Base-by-base conservation (phyloP, 1,140 invertebrate genomes). In the Pogonomyrmex californicus region DNA sequence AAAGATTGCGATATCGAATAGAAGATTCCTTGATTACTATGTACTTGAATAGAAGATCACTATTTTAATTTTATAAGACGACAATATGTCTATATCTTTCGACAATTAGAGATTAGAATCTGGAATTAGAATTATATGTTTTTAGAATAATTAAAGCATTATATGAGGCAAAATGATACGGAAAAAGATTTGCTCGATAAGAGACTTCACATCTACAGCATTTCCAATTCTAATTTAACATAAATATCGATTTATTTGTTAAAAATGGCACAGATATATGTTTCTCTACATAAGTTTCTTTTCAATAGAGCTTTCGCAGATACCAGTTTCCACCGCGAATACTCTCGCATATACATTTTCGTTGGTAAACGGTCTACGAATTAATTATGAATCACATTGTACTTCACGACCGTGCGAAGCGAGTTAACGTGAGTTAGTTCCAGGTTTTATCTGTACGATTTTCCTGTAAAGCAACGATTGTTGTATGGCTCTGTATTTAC, bases 331-430 rank as follows among this genome's bases (percentile, higher is more conserved):
- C 36, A 49, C 33, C 54, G 12, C 41, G 41, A 75, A 60, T 62
- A 44, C 36, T 60, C 7, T n/a, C 30, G 30, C 17, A 4, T 14
- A 17, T 44, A 33, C 23, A 44, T 47, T 83, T 82, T 83, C 30
- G 68, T 47, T n/a, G 54, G 54, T 75, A 60, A 83, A 73, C 54
- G n/a, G 30, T n/a, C 54, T 49, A 49, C 44, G 33, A 73, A 83
- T 83, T 83, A 83, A 83, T 83, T 83, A 83, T 83, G 79, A 83
- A 83, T 83, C 79, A 12, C 79, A 83, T 83, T 83, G 79, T 83
- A 75, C 56, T 62, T 83, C 23, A 17, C 41, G 41, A 54, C 41
- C 79, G 68, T 83, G 79, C 33, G 79, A 83, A 83, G 33, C 33
- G 38, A 83, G 51, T 82, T 63, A 60, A 75, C 38, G 41, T 47